phyloP scores from a whole-genome alignment of 2,113 vertebrate species.

The Dicaeum eximium region DNA sequence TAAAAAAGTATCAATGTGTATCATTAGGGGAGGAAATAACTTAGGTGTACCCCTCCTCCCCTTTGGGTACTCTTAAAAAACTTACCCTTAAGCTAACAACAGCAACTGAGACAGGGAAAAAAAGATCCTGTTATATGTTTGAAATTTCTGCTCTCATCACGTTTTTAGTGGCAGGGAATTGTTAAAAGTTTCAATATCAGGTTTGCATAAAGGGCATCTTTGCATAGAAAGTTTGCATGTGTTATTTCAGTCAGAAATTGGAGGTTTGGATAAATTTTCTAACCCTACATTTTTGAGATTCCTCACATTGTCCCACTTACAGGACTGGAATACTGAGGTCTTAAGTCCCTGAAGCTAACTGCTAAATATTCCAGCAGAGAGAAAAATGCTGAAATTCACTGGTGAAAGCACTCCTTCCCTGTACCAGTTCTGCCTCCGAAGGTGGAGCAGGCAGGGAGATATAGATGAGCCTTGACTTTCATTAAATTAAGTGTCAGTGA shows the following conservation, averaged over 20 bases:
- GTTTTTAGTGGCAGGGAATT: background rate
- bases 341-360: background rate
- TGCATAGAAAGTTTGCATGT: background rate
- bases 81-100: background rate
- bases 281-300: background rate
- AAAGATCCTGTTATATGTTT: background rate
- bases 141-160: background rate
- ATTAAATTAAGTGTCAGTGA: background rate
- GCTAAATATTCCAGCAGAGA: background rate
- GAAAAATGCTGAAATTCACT: background rate
- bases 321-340: background rate
- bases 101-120: background rate
- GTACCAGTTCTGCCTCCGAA: background rate
- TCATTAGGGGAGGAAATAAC: accelerated
- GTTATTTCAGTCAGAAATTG: background rate
- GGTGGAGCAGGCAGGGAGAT: background rate
- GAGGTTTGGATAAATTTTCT: background rate
- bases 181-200: background rate
- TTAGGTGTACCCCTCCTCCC: too few relatives aligned
- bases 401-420: background rate
- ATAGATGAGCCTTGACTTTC: background rate
- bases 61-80: background rate
- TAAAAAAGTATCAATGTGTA: background rate
- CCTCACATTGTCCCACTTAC: background rate
- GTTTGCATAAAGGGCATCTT: background rate